A percentile compares a stretch with the other conserved stretches of the same genome.
These are phyloP conservation scores for Spea hammondii DNA, from an alignment of 2,797 vertebrate genomes.

Conservation along the genomic window DNA sequence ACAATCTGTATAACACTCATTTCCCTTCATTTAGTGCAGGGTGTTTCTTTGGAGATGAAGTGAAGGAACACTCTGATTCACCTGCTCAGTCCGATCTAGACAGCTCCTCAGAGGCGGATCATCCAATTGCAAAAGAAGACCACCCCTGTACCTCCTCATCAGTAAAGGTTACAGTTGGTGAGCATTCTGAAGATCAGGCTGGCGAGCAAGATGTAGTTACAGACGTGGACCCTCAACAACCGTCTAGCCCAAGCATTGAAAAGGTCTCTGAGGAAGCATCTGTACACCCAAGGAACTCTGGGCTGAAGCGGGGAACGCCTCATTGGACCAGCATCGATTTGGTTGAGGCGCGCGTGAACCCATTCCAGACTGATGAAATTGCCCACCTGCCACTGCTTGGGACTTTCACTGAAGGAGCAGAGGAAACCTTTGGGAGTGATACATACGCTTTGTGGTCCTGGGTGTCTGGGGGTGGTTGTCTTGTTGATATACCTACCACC, in stretches of 20 bases:
- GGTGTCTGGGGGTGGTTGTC: conserved; percentile 88
- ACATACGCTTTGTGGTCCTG: conserved; percentile 89
- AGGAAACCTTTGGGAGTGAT: conserved; percentile 76
- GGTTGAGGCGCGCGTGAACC: conserved; percentile 75
- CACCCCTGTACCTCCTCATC: neutral
- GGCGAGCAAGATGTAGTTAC: conserved; percentile 3
- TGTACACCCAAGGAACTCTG: conserved; percentile 39
- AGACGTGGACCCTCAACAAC: conserved; percentile 27
- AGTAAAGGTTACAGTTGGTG: conserved; percentile 11
- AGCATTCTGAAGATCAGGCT: conserved; percentile 39
- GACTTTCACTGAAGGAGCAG: conserved; percentile 72
- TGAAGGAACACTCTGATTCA: conserved; percentile 73
- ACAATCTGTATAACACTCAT: no score
- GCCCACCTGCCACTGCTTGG: conserved; percentile 81
- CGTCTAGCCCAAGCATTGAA: neutral
- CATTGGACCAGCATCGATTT: conserved; percentile 93
- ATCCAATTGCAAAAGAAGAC: neutral
- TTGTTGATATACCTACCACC: conserved; percentile 76
- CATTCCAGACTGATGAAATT: conserved; percentile 66
- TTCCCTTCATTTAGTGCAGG: conserved; percentile 76
- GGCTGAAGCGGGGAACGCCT: conserved; percentile 61
- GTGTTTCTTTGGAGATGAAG: conserved; percentile 91
- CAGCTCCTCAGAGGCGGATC: conserved; percentile 68
- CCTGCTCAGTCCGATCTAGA: conserved; percentile 74
- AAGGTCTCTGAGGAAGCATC: neutral